phyloP scores from a whole-genome alignment of 1,140 invertebrate species.

The Solen grandis region DNA sequence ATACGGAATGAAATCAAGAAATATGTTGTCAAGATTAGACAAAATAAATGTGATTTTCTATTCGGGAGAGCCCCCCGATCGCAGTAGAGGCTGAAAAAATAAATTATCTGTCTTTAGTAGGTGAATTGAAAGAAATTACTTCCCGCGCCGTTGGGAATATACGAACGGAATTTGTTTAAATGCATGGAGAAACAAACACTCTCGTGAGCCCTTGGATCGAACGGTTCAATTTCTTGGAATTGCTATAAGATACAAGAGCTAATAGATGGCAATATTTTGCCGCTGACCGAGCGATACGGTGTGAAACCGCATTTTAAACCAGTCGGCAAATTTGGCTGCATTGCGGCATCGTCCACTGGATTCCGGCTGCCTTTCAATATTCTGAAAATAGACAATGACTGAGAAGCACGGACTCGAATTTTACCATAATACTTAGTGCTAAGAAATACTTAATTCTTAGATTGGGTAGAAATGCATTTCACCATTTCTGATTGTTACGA shows the following conservation, averaged over 20 bases:
- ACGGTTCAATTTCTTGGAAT: background rate
- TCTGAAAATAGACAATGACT: too few relatives aligned
- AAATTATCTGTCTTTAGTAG: slow-evolving; percentile 4
- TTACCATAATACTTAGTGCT: too few relatives aligned
- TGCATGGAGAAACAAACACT: background rate
- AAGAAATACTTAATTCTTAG: too few relatives aligned
- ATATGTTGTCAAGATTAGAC: slow-evolving; percentile 47
- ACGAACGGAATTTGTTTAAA: background rate
- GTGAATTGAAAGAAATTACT: background rate
- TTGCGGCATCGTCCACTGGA: too few relatives aligned
- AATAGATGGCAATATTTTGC: background rate
- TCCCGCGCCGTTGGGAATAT: slow-evolving; percentile 10
- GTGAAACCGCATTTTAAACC: too few relatives aligned
- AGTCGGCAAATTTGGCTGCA: too few relatives aligned
- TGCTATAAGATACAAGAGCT: background rate
- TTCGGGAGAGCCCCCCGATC: slow-evolving; percentile 15
- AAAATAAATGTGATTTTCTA: slow-evolving; percentile 20
- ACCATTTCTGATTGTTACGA: too few relatives aligned
- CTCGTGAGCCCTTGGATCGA: background rate
- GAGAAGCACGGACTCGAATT: too few relatives aligned
- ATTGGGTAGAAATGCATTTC: too few relatives aligned
- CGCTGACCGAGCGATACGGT: background rate
- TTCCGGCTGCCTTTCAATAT: too few relatives aligned
- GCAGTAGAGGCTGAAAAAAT: slow-evolving; percentile 11
- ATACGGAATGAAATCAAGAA: slow-evolving; percentile 42